Percentiles rank a stretch among this genome's conserved stretches.
These are phyloP conservation scores for Nymphalis polychloros DNA, from an alignment of 2,888 invertebrate species.

Conservation along the genomic window DNA sequence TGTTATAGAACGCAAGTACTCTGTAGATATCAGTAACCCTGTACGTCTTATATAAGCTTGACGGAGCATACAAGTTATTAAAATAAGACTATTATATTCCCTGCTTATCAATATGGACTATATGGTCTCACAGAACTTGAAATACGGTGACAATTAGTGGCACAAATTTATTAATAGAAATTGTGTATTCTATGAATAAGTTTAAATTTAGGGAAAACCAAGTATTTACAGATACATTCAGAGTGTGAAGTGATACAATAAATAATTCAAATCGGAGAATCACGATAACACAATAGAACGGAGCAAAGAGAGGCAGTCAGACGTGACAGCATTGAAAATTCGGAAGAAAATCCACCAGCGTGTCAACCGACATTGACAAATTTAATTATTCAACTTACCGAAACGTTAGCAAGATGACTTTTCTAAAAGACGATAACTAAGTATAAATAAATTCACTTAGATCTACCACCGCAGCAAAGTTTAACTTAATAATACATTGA, in stretches of 20 bases:
- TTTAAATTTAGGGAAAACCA: conserved; percentile 35
- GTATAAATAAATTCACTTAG: conserved; percentile 81
- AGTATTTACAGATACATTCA: conserved; percentile 41
- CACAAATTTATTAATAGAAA: background rate
- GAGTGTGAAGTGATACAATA: conserved; percentile 76
- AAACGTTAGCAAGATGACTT: conserved; percentile 81
- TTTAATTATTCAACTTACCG: conserved; percentile 81
- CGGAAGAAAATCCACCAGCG: conserved; percentile 75
- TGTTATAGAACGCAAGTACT: background rate
- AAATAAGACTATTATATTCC: too few relatives aligned
- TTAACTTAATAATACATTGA: conserved; percentile 81
- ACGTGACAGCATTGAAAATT: conserved; percentile 75
- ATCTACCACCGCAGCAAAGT: conserved; percentile 78
- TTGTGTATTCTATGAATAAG: conserved; percentile 15
- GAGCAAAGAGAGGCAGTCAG: conserved; percentile 49
- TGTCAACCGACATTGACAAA: conserved; percentile 80
- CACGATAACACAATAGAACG: conserved; percentile 70
- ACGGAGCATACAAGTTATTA: too few relatives aligned
- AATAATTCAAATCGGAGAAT: conserved; percentile 78
- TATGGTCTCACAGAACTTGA: too few relatives aligned
- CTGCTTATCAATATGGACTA: too few relatives aligned
- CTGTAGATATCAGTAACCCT: background rate
- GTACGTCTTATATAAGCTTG: too few relatives aligned
- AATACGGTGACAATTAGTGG: too few relatives aligned
- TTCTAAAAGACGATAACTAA: conserved; percentile 78